Evolutionary conservation across 2,888 invertebrate species (phyloP).

Genomic region (Thyatira batis): DNA sequence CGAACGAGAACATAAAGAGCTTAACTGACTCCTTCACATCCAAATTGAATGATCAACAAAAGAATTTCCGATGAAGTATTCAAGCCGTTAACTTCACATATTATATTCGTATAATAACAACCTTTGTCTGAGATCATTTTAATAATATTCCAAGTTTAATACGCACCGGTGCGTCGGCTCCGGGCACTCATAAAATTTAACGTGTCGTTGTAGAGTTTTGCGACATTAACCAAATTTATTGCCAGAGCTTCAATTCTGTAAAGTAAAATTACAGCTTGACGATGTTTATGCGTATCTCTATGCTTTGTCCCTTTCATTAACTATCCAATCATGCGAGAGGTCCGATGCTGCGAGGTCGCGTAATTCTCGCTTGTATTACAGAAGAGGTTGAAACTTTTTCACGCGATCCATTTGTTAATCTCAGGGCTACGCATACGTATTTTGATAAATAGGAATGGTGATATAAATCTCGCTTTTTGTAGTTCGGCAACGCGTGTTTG

Average conservation of each 20-base stretch:
- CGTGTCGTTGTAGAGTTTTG: constrained; percentile 68
- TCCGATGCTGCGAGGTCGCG: too few relatives aligned
- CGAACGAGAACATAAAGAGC: background rate
- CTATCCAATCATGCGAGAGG: too few relatives aligned
- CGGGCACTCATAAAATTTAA: constrained; percentile 73
- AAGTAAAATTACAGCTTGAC: too few relatives aligned
- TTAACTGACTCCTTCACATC: background rate
- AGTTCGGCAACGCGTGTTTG: constrained; percentile 14
- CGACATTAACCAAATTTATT: constrained; percentile 68
- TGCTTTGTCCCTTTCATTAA: too few relatives aligned
- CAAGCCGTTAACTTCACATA: constrained; percentile 46
- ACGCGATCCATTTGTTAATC: constrained; percentile 69
- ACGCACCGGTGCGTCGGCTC: constrained; percentile 52
- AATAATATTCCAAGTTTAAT: constrained; percentile 76
- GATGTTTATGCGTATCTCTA: too few relatives aligned
- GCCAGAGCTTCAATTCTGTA: too few relatives aligned
- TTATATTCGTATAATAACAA: constrained; percentile 50
- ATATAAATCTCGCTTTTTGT: constrained; percentile 31
- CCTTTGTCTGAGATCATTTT: constrained; percentile 72
- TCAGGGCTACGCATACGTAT: constrained; percentile 44
- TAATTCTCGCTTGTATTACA: too few relatives aligned
- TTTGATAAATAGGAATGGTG: constrained; percentile 44
- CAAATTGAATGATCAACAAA: background rate
- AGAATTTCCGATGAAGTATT: background rate
- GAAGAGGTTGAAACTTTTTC: constrained; percentile 74